Conservation (phyloP, 2,797 vertebrate species). For the Peromyscus attwateri region DNA sequence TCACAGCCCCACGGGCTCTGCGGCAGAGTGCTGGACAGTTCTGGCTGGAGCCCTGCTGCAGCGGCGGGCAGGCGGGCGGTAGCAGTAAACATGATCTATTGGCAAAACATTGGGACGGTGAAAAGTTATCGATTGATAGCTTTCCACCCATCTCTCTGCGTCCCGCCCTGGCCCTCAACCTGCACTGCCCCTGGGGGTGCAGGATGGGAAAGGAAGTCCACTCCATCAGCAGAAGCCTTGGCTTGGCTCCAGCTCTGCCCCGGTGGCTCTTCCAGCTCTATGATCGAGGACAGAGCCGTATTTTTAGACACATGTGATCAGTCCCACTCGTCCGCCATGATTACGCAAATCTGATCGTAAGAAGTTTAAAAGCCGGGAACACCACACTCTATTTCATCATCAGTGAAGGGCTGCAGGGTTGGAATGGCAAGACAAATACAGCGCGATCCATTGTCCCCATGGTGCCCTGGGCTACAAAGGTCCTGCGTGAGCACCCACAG, state of each 20-base stretch:
- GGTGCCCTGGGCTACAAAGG: not conserved
- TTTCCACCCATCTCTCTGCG: conserved; percentile 75
- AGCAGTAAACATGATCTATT: conserved; percentile 70
- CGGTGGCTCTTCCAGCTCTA: conserved; percentile 33
- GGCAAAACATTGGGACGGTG: conserved; percentile 67
- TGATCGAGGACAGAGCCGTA: conserved; percentile 72
- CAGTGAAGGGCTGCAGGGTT: conserved; percentile 57
- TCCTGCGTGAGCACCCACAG: no score
- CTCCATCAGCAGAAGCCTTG: conserved; percentile 75
- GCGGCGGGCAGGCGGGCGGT: not conserved
- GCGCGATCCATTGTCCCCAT: not conserved
- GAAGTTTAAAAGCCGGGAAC: conserved; percentile 87
- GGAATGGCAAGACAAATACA: not conserved
- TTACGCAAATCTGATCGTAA: conserved; percentile 76
- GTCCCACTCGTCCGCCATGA: not conserved
- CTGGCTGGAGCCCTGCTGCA: not conserved
- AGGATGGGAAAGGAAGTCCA: not conserved
- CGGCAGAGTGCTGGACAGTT: not conserved
- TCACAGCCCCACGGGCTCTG: not conserved
- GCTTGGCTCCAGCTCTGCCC: conserved; percentile 14
- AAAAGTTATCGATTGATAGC: conserved; percentile 82
- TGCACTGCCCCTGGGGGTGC: not conserved
- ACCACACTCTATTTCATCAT: conserved; percentile 87
- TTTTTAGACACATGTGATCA: conserved; percentile 69
- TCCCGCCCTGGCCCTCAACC: conserved; percentile 60